Evolutionary conservation across 2,113 vertebrate genomes (phyloP), one percentile per base, ranked within the genome.

Genomic region (Lepus timidus): DNA sequence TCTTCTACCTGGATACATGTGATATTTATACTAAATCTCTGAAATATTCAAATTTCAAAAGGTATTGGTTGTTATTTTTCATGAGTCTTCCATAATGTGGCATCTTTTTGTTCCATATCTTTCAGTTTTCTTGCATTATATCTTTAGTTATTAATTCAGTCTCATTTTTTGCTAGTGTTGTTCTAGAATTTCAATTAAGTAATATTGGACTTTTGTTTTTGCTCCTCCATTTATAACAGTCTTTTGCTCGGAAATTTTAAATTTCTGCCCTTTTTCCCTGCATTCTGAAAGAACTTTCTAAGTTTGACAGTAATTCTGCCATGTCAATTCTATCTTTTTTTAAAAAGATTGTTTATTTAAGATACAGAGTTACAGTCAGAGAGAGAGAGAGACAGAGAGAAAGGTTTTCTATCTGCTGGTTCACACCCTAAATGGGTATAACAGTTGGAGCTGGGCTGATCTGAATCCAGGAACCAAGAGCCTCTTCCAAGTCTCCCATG

Each of bases 41-140:
- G 64, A 78, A 83, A 33, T 78, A 55, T 58, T 83, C 87, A 83
- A 64, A 83, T 91, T 94, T 88, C 71, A 71, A 39, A 19, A 86
- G 9, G 3, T 33, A 1, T 86, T 70, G 62, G 36, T 19, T 33
- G 52, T 44, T 44, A 39, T 29, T 52, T 51, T 64, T 64, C 11
- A 83, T 25, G 76, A 49, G 51, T 79, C 22, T 91, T 20, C 31
- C 3, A 23, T 81, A 23, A 83, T 83, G 73, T 64, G 20, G 20
- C 71, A 22, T 17, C 31, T 88, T 93, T 70, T 55, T 33, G 31
- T 65, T 83, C 52, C 79, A n/a, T 6, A 73, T 73, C 31, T 88
- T 79, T 49, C 5, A 31, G 12, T 83, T 91, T 93, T 70, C 65
- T 81, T 76, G 10, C 51, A 55, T 75, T 82, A 82, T n/a, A 36